phyloP scores from a whole-genome alignment of 2,888 invertebrate species.

The Chymomyza amoena region DNA sequence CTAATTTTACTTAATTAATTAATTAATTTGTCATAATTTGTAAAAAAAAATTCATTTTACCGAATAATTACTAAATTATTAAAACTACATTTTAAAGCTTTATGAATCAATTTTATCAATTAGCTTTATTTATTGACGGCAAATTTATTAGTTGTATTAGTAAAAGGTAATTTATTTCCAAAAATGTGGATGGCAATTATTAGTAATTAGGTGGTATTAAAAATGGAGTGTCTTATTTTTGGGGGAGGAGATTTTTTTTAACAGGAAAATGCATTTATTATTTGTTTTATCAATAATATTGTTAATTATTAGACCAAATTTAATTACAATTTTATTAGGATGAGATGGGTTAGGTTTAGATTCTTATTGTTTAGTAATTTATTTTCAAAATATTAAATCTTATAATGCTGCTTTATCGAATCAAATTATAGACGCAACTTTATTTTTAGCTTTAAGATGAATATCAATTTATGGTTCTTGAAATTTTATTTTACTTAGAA shows the following conservation, averaged over 20 bases:
- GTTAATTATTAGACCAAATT: slow-evolving; percentile 85
- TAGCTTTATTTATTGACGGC: too few relatives aligned
- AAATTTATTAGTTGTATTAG: too few relatives aligned
- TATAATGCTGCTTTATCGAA: too few relatives aligned
- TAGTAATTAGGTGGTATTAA: slow-evolving; percentile 80
- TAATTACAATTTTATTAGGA: slow-evolving; percentile 85
- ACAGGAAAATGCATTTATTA: too few relatives aligned
- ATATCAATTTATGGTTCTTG: slow-evolving; percentile 81
- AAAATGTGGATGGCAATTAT: slow-evolving; percentile 83
- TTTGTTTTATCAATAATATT: slow-evolving; percentile 85
- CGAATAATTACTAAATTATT: too few relatives aligned
- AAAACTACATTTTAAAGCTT: slow-evolving; percentile 53
- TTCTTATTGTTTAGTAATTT: slow-evolving; percentile 87
- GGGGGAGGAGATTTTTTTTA: too few relatives aligned
- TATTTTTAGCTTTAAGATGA: too few relatives aligned
- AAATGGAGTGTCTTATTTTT: too few relatives aligned
- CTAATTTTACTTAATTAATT: slow-evolving; percentile 83
- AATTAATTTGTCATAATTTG: slow-evolving; percentile 84
- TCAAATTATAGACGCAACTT: too few relatives aligned
- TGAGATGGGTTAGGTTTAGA: slow-evolving; percentile 87
- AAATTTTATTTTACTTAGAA: slow-evolving; percentile 81
- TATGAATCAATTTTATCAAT: slow-evolving; percentile 77
- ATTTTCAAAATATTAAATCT: too few relatives aligned
- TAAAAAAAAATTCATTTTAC: slow-evolving; percentile 80
- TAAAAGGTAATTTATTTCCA: slow-evolving; percentile 60